Evolutionary conservation across 2,113 vertebrate genomes (phyloP).

Genomic region (Gadus macrocephalus): DNA sequence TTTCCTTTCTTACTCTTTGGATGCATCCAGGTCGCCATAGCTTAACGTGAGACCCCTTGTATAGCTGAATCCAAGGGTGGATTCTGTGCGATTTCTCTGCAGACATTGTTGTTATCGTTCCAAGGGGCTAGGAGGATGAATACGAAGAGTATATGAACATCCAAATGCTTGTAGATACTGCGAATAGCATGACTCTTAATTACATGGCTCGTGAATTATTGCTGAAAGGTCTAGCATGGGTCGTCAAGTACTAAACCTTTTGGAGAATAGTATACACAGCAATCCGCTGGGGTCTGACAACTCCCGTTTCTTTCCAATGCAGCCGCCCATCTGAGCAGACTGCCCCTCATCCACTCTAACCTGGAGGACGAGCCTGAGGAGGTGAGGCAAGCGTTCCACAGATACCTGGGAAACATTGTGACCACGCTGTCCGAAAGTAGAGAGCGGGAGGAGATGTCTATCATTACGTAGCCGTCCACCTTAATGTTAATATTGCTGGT

Average conservation of each 20-base stretch:
- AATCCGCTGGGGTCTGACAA: not conserved
- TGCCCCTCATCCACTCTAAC: slow-evolving; percentile 85
- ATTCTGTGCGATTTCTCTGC: no score
- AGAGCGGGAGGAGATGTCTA: slow-evolving; percentile 92
- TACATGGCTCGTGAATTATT: no score
- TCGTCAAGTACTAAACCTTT: no score
- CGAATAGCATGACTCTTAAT: no score
- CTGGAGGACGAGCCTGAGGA: slow-evolving; percentile 92
- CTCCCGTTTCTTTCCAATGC: slow-evolving; percentile 25
- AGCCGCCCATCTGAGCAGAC: slow-evolving; percentile 81
- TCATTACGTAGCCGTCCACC: slow-evolving; percentile 74
- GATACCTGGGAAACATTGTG: slow-evolving; percentile 80
- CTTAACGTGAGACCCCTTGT: slow-evolving; percentile 9
- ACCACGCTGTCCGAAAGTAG: slow-evolving; percentile 84
- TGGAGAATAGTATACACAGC: no score
- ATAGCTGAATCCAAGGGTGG: no score
- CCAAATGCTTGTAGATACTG: not conserved
- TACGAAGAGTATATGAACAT: not conserved
- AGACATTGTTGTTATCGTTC: no score
- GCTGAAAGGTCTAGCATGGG: no score
- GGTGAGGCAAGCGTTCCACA: slow-evolving; percentile 80
- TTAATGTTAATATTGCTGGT: not conserved
- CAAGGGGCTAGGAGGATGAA: no score
- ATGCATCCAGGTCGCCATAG: slow-evolving; percentile 22
- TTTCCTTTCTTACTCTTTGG: slow-evolving; percentile 15